These are phyloP conservation scores for Serripes groenlandicus DNA, from an alignment of 2,888 invertebrate species.

Conservation along the genomic window DNA sequence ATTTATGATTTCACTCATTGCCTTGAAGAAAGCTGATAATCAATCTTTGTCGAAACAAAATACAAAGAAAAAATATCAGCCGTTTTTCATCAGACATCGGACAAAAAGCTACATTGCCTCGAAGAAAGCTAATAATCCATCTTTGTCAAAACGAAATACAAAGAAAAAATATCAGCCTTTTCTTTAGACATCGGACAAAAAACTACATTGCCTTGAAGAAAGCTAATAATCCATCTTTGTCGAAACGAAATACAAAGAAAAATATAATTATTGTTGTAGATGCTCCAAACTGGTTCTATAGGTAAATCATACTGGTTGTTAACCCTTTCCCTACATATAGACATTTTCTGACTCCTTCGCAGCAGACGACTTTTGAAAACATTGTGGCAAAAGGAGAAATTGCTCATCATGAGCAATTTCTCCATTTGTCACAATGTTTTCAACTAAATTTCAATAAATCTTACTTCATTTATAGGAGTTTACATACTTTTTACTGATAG, in stretches of 20 bases:
- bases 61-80: not conserved
- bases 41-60: not conserved
- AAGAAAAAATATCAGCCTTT: not conserved
- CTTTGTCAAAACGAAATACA: not conserved
- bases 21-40: not conserved
- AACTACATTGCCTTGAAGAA: not conserved
- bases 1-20: not conserved
- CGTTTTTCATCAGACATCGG: not conserved
- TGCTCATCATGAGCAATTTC: no score
- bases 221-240: conserved; percentile 4
- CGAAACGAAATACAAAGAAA: conserved; percentile 19
- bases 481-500: no score
- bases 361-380: no score
- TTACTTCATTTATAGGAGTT: not conserved
- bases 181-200: no score
- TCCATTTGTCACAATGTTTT: no score
- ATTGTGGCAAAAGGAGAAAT: no score
- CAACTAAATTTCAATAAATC: no score
- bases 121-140: not conserved
- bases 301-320: no score
- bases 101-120: not conserved
- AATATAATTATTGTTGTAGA: no score
- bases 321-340: no score
- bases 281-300: no score
- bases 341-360: no score